Base-by-base conservation (phyloP, 2,888 invertebrate genomes). In the Molanna angustata region DNA sequence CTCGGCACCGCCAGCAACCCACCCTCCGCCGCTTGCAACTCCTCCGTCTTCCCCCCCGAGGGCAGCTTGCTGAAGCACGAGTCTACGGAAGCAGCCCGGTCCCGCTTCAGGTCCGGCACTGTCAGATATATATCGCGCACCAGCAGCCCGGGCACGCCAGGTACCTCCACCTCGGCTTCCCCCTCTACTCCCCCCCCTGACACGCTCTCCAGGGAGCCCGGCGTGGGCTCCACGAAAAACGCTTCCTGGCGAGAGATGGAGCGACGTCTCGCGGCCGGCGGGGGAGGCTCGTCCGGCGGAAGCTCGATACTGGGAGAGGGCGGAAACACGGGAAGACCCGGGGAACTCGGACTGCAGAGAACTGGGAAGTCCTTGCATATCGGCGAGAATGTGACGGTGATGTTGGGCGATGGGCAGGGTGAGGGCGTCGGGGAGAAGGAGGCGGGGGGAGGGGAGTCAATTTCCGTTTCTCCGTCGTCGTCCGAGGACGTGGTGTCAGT, bases 21-120 rank as follows among this genome's bases (percentile, higher is more conserved):
- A 49, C 75, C 77, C 19, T 76, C 79, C 48, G 82, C 82, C 63
- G 85, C 82, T 61, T 80, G 75, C 60, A 88, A 66, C 65, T 88
- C 85, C 64, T 85, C 85, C 16, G 86, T 84, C 68, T 86, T 83
- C 49, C 82, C 82, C 59, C 82, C 80, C 42, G 88, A 85, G 18
- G 84, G 80, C 46, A 87, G 81, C 72, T 88, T 87, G 52, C 88
- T 84, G 69, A 91, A 92, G 66, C 90, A 88, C 14, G 91, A 90
- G 67, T 92, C 92, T 1, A 93, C 90, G 0, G 91, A 91, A 22
- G 90, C 91, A 14, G 92, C 92, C 14, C 92, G 83, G 66, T 91
- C 91, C 19, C 91, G 80, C 67, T 86, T 88, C 60, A 91, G 69
- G 64, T 91, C 90, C 33, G 92, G 92, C 56, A 92, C 92, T 52